These are phyloP conservation scores for Eulimnadia texana DNA, from an alignment of 1,140 invertebrate species.

Conservation along the genomic window DNA sequence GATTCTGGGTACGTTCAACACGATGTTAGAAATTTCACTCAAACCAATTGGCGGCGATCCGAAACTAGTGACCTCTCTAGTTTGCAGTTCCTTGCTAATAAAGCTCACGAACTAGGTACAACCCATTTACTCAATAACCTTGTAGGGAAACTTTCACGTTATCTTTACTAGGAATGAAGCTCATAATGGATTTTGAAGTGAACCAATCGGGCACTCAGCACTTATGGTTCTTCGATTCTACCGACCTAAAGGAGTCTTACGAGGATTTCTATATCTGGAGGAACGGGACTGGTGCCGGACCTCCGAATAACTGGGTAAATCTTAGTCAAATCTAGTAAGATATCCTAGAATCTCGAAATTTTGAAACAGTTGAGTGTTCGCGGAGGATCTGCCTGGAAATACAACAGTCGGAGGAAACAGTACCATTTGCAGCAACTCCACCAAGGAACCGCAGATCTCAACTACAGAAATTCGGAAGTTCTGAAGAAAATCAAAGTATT, in stretches of 20 bases:
- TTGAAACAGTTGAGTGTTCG: slow-evolving; percentile 30
- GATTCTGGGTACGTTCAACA: background rate
- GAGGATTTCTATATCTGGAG: slow-evolving; percentile 62
- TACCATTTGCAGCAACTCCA: slow-evolving; percentile 48
- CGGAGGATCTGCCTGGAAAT: slow-evolving; percentile 45
- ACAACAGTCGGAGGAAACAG: slow-evolving; percentile 34
- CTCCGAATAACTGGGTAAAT: slow-evolving; percentile 64
- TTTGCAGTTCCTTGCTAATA: background rate
- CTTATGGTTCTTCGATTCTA: slow-evolving; percentile 29
- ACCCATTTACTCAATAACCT: background rate
- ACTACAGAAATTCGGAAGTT: slow-evolving; percentile 42
- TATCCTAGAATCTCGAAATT: background rate
- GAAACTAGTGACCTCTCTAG: background rate
- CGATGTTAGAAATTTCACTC: background rate
- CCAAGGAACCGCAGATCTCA: slow-evolving; percentile 43
- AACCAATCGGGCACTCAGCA: slow-evolving; percentile 31
- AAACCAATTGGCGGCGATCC: background rate
- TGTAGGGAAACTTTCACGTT: slow-evolving; percentile 33
- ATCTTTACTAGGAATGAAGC: slow-evolving; percentile 27
- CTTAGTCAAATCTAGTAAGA: background rate
- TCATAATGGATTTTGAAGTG: slow-evolving; percentile 31
- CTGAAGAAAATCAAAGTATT: slow-evolving; percentile 18
- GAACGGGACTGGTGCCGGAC: slow-evolving; percentile 35
- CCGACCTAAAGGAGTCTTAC: slow-evolving; percentile 33
- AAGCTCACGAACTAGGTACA: too few relatives aligned